These are phyloP conservation scores for Porites australiensis DNA, from an alignment of 64 coral and sea anemone genomes.

Conservation along the genomic window DNA sequence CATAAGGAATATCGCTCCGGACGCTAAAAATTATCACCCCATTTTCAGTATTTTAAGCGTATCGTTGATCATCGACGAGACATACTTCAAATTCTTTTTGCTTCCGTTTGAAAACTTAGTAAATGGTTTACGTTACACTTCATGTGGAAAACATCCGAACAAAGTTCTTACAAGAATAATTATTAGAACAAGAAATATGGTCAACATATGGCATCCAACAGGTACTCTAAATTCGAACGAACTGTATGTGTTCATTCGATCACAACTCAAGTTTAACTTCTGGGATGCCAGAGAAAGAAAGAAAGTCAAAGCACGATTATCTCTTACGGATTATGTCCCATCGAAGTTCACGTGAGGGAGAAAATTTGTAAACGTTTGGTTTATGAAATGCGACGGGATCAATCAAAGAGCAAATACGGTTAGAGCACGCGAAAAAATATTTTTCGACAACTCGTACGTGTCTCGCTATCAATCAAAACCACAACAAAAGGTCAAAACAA, in stretches of 20 bases:
- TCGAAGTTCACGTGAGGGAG: background rate
- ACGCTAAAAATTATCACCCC: background rate
- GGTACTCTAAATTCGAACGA: no score
- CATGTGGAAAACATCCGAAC: background rate
- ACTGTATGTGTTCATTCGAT: no score
- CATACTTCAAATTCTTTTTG: slow-evolving; percentile 39
- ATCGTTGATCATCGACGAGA: background rate
- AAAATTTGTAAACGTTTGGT: background rate
- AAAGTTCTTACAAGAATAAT: background rate
- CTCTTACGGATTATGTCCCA: background rate
- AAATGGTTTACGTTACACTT: background rate
- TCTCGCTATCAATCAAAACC: background rate
- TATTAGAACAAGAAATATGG: background rate
- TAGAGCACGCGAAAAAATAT: background rate
- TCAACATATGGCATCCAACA: background rate
- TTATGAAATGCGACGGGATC: no score
- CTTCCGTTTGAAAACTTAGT: background rate
- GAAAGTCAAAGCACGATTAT: no score
- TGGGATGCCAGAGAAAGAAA: no score
- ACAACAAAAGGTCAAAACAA: slow-evolving; percentile 3
- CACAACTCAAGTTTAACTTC: no score
- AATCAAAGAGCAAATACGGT: no score
- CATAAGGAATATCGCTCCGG: background rate
- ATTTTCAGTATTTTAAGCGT: background rate
- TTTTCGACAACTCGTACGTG: no score